phyloP scores from a whole-genome alignment of 1,140 invertebrate species.

The Whitmania pigra region DNA sequence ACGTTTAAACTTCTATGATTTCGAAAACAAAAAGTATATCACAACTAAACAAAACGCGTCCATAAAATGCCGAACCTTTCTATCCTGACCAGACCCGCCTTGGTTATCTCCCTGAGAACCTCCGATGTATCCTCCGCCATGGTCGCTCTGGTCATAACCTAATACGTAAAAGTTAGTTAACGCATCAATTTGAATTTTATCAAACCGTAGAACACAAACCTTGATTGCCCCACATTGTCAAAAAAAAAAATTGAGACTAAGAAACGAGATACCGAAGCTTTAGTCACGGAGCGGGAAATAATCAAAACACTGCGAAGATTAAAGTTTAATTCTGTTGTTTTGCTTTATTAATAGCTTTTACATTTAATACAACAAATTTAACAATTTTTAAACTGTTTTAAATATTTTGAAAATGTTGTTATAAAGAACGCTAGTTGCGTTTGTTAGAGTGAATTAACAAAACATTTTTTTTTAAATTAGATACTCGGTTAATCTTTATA shows the following conservation, averaged over 20 bases:
- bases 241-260: background rate
- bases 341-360: no score
- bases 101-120: slow-evolving; percentile 1
- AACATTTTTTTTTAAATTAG: no score
- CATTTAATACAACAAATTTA: no score
- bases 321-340: no score
- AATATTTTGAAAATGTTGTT: no score
- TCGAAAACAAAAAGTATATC: background rate
- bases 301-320: no score
- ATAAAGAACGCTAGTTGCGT: no score
- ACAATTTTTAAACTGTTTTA: no score
- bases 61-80: background rate
- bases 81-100: background rate
- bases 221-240: slow-evolving; percentile 3
- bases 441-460: no score
- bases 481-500: no score
- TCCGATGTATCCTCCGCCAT: background rate
- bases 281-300: background rate
- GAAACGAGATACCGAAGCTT: background rate
- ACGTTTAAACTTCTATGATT: no score
- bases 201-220: background rate
- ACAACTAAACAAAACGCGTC: background rate
- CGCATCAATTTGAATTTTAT: background rate
- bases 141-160: background rate
- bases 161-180: background rate